A percentile compares a stretch with the other conserved stretches of the same genome.
phyloP scores from a whole-genome alignment of 2,888 invertebrate genomes.

The Crepidodera aurea region DNA sequence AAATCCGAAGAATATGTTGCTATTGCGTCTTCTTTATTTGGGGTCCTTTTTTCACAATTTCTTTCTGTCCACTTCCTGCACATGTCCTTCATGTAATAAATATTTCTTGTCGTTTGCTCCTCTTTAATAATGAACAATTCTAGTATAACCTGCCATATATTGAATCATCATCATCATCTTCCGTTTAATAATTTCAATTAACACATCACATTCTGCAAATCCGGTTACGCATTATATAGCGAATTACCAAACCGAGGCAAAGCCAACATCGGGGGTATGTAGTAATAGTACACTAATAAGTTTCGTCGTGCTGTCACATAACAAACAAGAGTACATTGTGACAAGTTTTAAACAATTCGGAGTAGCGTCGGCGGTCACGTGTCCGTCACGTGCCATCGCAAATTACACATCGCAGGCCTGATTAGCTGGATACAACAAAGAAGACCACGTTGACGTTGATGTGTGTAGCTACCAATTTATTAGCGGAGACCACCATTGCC shows the following conservation, averaged over 20 bases:
- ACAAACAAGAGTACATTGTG: conserved; percentile 54
- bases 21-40: too few species aligned
- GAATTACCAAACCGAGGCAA: conserved; percentile 13
- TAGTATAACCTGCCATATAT: too few species aligned
- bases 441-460: conserved; percentile 61
- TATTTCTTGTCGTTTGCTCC: too few species aligned
- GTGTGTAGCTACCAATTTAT: conserved; percentile 63
- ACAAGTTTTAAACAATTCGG: conserved; percentile 60
- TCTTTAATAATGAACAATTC: too few species aligned
- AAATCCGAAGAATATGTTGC: too few species aligned
- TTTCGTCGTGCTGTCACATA: conserved; percentile 45
- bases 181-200: conserved; percentile 9
- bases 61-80: too few species aligned
- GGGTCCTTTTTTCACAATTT: too few species aligned
- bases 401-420: conserved; percentile 59
- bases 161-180: not conserved
- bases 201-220: conserved; percentile 6
- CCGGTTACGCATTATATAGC: conserved; percentile 16
- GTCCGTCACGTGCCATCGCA: conserved; percentile 58
- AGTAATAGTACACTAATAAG: conserved; percentile 33
- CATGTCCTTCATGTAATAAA: too few species aligned
- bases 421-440: conserved; percentile 59
- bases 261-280: not conserved
- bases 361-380: conserved; percentile 55
- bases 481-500: conserved; percentile 54